phyloP scores from a whole-genome alignment of 2,888 invertebrate species.

The Hydroisotoma schaefferi region DNA sequence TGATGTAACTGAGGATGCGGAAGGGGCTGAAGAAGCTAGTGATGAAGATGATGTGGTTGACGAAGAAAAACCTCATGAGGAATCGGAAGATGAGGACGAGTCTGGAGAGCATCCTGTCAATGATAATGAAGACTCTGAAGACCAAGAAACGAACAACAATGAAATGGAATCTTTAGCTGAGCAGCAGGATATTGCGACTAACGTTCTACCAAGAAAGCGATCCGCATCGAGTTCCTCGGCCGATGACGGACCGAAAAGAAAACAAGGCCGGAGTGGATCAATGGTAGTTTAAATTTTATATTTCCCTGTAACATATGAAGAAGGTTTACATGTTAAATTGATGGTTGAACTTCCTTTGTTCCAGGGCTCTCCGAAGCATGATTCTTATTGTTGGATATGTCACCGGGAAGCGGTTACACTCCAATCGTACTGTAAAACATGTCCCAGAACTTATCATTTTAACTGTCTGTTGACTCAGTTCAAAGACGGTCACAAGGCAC shows the following conservation, averaged over 20 bases:
- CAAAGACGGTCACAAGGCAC: conserved; percentile 33
- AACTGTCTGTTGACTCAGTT: conserved; percentile 63
- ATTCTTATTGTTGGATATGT: conserved; percentile 88
- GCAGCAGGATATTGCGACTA: conserved; percentile 18
- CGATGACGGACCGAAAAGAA: conserved; percentile 44
- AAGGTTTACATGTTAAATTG: no score
- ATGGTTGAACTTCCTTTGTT: no score
- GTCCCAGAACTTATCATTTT: conserved; percentile 78
- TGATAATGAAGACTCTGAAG: conserved; percentile 1
- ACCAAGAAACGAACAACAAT: background rate
- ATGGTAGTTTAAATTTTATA: background rate
- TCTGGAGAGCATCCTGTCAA: conserved; percentile 9
- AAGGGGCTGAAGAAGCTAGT: conserved; percentile 12
- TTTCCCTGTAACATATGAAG: background rate
- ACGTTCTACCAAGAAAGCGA: conserved; percentile 37
- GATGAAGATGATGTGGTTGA: conserved; percentile 6
- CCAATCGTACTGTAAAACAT: conserved; percentile 69
- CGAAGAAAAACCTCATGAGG: conserved; percentile 1
- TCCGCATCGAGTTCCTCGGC: conserved; percentile 37
- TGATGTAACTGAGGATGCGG: conserved; percentile 15
- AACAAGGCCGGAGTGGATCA: conserved; percentile 36
- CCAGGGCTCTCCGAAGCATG: conserved; percentile 52
- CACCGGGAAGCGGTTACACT: conserved; percentile 66
- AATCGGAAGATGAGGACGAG: conserved; percentile 12
- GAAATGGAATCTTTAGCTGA: conserved; percentile 4